These are phyloP conservation scores for Morbakka virulenta DNA, from an alignment of 30 jellyfish, hydroid and myxozoan species.

Conservation along the genomic window DNA sequence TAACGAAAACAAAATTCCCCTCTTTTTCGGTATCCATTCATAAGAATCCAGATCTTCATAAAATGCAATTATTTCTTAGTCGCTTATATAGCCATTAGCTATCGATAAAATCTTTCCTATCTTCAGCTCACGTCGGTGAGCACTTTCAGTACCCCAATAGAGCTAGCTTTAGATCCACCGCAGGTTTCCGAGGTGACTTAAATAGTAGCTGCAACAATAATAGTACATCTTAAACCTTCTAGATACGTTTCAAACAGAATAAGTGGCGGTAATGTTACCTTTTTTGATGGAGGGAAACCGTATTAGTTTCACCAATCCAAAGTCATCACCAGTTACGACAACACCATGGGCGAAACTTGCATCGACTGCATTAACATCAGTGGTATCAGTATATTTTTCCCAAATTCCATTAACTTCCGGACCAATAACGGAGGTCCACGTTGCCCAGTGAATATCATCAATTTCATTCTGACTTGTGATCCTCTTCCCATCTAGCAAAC, in stretches of 20 bases:
- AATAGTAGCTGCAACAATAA: too few species aligned
- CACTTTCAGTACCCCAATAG: too few species aligned
- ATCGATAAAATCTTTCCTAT: too few species aligned
- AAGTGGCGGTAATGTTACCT: constrained; percentile 25
- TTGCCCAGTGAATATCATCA: constrained; percentile 80
- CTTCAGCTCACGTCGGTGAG: too few species aligned
- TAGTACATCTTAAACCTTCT: too few species aligned
- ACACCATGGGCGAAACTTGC: constrained; percentile 83
- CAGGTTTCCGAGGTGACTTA: too few species aligned
- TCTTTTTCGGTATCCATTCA: too few species aligned
- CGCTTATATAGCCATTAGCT: too few species aligned
- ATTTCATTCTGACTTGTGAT: constrained; percentile 71
- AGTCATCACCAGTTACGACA: constrained; percentile 88
- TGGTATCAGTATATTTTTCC: constrained; percentile 87
- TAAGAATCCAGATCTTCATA: too few species aligned
- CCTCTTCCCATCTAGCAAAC: constrained; percentile 61
- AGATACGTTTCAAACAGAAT: background rate
- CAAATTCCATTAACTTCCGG: constrained; percentile 92
- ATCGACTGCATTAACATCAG: constrained; percentile 87
- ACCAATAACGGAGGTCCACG: constrained; percentile 91
- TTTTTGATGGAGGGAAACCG: constrained; percentile 86
- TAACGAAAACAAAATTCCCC: too few species aligned
- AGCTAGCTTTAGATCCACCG: too few species aligned
- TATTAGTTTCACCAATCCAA: constrained; percentile 74
- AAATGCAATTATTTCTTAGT: too few species aligned